phyloP scores from a whole-genome alignment of 1,140 invertebrate genomes.

The Sycobia sp. region DNA sequence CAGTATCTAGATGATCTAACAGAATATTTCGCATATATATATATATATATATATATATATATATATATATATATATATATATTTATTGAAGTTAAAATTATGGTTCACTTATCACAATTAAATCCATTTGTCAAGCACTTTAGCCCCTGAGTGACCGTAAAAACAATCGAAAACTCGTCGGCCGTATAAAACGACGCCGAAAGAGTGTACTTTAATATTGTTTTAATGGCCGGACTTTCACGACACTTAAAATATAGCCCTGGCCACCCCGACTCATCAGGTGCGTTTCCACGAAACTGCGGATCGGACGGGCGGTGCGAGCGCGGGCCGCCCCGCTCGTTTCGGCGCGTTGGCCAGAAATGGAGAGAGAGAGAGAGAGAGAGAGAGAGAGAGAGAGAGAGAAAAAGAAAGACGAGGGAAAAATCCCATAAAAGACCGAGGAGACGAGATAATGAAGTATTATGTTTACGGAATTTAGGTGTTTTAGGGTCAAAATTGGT shows the following conservation, averaged over 20 bases:
- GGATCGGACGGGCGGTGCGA: conserved; percentile 37
- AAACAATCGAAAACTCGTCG: conserved; percentile 15
- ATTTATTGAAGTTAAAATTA: too few relatives aligned
- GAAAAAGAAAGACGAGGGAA: too few relatives aligned
- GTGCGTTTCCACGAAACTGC: conserved; percentile 38
- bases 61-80: too few relatives aligned
- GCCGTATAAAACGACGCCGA: conserved; percentile 13
- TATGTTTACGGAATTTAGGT: conserved; percentile 39
- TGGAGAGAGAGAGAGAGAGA: too few relatives aligned
- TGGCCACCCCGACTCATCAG: conserved; percentile 32
- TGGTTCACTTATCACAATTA: too few relatives aligned
- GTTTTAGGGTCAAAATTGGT: conserved; percentile 36
- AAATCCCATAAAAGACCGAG: conserved; percentile 32
- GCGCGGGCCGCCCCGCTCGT: conserved; percentile 45
- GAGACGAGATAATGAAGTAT: conserved; percentile 44
- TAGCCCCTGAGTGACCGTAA: not conserved
- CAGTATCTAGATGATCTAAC: too few relatives aligned
- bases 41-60: too few relatives aligned
- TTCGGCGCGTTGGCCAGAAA: too few relatives aligned
- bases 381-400: too few relatives aligned
- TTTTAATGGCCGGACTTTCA: conserved; percentile 26
- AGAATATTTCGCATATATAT: too few relatives aligned
- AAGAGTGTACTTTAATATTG: conserved; percentile 21
- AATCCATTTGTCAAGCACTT: too few relatives aligned
- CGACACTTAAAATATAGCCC: conserved; percentile 35